These are phyloP conservation scores for Beris morrisii DNA, from an alignment of 2,888 invertebrate species.

Conservation along the genomic window DNA sequence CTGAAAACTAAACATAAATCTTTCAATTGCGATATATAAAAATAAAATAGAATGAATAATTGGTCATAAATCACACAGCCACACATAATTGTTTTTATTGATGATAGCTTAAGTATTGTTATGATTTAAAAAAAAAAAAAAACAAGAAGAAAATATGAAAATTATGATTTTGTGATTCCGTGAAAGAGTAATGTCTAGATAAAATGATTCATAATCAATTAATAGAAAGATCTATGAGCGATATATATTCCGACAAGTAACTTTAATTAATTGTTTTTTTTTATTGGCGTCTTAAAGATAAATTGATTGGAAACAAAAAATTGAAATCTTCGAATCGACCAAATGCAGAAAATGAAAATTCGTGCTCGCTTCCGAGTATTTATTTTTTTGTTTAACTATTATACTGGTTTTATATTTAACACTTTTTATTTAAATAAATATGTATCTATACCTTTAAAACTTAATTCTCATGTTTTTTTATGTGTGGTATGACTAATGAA, in stretches of 20 bases:
- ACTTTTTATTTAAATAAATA: constrained; percentile 25
- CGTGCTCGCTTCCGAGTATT: constrained; percentile 19
- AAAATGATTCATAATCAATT: constrained; percentile 21
- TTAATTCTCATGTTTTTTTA: too few relatives aligned
- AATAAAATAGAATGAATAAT: constrained; percentile 1
- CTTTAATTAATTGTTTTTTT: not conserved
- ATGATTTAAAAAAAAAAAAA: constrained; percentile 20
- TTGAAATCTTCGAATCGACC: not conserved
- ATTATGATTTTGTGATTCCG: constrained; percentile 28
- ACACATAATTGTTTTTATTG: constrained; percentile 28
- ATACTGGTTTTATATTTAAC: constrained; percentile 18
- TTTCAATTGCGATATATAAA: constrained; percentile 6
- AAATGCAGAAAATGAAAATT: constrained; percentile 20
- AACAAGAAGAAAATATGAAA: constrained; percentile 4
- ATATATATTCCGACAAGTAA: constrained; percentile 22
- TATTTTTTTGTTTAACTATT: constrained; percentile 19
- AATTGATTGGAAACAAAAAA: not conserved
- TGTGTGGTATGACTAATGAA: too few relatives aligned
- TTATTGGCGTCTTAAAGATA: too few relatives aligned
- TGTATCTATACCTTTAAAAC: constrained; percentile 15
- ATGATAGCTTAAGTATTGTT: constrained; percentile 29
- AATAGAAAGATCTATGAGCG: constrained; percentile 15
- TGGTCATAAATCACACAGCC: constrained; percentile 15
- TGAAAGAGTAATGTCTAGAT: constrained; percentile 26
- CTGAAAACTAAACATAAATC: not conserved